A percentile compares a stretch with the other conserved stretches of the same genome.
Conservation (phyloP, 2,797 vertebrate genomes). For the Glyptemys insculpta region DNA sequence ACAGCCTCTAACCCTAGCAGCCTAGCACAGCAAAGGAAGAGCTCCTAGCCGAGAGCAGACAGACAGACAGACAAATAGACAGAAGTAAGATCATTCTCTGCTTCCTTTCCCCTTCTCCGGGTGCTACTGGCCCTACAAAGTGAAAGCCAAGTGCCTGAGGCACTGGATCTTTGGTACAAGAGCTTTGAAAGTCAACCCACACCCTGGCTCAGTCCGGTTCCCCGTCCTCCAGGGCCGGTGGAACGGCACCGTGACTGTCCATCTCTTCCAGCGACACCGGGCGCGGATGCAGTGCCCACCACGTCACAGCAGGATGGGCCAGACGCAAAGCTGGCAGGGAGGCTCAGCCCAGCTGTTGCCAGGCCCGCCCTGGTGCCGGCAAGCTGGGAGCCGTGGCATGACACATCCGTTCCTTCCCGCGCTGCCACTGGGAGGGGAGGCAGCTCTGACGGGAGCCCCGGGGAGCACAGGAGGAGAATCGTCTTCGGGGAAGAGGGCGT, state of each 20-base stretch:
- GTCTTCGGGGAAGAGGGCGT: not conserved
- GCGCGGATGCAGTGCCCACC: too few species aligned
- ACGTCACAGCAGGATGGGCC: not conserved
- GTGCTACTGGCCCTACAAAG: not conserved
- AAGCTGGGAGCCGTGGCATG: too few species aligned
- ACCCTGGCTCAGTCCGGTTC: slow-evolving; percentile 3
- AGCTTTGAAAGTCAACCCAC: slow-evolving; percentile 34
- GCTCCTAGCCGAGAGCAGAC: slow-evolving; percentile 78
- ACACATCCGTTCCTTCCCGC: not conserved
- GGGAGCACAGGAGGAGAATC: not conserved
- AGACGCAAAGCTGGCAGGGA: too few species aligned
- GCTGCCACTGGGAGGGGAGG: not conserved
- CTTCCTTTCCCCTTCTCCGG: not conserved
- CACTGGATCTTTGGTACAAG: slow-evolving; percentile 78
- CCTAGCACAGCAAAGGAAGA: slow-evolving; percentile 78
- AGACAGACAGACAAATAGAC: slow-evolving; percentile 48
- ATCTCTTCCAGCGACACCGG: not conserved
- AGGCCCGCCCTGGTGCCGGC: not conserved
- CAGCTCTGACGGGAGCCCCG: not conserved
- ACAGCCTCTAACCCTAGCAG: slow-evolving; percentile 81
- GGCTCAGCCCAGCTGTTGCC: too few species aligned
- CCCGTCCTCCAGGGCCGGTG: too few species aligned
- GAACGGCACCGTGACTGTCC: too few species aligned
- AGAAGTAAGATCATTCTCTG: not conserved
- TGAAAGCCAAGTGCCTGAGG: slow-evolving; percentile 1